Base-by-base conservation (phyloP, 2,797 vertebrate species). In the Hirundo rustica region DNA sequence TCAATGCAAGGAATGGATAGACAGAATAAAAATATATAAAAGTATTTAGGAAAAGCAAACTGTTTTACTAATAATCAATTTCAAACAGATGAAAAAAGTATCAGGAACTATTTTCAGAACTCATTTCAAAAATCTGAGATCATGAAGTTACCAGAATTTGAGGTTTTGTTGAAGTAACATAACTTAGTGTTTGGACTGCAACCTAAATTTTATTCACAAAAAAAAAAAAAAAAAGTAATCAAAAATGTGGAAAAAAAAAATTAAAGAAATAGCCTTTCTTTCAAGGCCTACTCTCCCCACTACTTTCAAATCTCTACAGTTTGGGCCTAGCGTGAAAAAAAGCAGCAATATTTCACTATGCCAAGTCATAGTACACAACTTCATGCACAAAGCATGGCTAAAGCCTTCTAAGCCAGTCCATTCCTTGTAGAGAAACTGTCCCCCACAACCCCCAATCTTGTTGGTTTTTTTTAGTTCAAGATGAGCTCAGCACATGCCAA, bases 151-250 rank as follows among this genome's bases (percentile, higher is more conserved):
- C 30, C 47, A 91, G 95, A 90, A 62, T 22, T 22, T 17, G 17
- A 4, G 4, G 16, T 53, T 55, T 68, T 61, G 51, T 70, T 26
- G 16, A 92, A 96, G 53, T 45, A 72, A 64, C 22, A 75, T 54
- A 91, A 80, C 36, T 64, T 76, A 67, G 51, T 84, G 60, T 84
- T 87, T 84, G 92, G 80, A 84, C 9, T 27, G 80, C 36, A 57
- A 70, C 38, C 66, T 93, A 89, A 82, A 85, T 83, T 84, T 88
- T 84, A 94, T 81, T 94, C 64, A 89, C 34, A 54, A 32, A 62
- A 90, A 88, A 25, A 36, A 10, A 4, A 47, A 40, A 40, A 40
- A 40, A 40, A 36, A 38, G 36, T 10, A 38, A 38, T 21, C 19
- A 15, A 61, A 75, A 40, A 40, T 13, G 36, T 20, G 1, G 1